Evolutionary conservation across 2,797 vertebrate species (phyloP), one percentile per base, ranked within the genome.

Genomic region (Gambelia wislizenii): DNA sequence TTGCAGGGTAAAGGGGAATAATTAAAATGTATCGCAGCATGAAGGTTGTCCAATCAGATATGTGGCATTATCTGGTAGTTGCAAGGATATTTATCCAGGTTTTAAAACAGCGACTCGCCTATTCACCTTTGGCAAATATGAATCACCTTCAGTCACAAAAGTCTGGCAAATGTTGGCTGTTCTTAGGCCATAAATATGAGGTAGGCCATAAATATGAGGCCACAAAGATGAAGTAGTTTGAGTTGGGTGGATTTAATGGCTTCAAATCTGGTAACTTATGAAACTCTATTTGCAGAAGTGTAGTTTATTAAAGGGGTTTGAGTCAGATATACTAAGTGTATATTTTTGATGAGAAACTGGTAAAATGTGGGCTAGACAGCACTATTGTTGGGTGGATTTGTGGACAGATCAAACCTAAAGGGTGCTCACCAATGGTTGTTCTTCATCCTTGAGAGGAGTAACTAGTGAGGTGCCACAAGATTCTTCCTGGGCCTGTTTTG

Each of bases 11-110:
- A 54, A 72, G 44, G 33, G 10, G 44, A 42, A 54, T 72, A 89
- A 85, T 89, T 89, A 89, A 72, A 89, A 36, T 33, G 30, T 33
- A 67, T 56, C 39, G 59, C 64, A 79, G 64, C 33, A 59, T 20
- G 64, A 39, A 61, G 67, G 39, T 56, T 85, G 42, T 49, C 61
- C 39, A 20, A 84, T 80, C 88, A 8, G 64, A 89, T 84, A 80
- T 20, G 64, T 72, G 77, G 61, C 49, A 56, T 67, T 36, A 75
- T 44, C 76, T 80, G 76, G 27, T 75, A 33, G 67, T 2, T 70
- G 52, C 64, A 61, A 30, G 49, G 64, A 80, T 85, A 72, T 85
- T 79, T 56, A 84, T 84, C 75, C 76, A 59, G 75, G 22, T 67
- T 79, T 61, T 39, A 47, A 67, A 44, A 47, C 30, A 27, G 39